phyloP scores from a whole-genome alignment of 2,888 invertebrate genomes.

The Heteropelma amictum region DNA sequence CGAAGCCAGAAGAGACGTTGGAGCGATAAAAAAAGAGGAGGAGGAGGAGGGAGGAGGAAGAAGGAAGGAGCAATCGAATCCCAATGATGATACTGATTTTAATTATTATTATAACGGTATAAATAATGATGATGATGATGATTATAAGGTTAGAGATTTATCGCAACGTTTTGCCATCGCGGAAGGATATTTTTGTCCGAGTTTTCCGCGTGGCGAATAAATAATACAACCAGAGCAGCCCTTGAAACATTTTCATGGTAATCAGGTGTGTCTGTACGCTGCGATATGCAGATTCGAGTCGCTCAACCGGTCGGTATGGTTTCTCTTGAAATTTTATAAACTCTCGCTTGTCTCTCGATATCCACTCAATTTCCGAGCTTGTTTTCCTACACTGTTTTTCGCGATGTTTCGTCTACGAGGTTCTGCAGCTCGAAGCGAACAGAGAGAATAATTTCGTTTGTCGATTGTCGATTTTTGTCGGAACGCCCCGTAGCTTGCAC shows the following conservation, averaged over 20 bases:
- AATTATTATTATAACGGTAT: slow-evolving; percentile 16
- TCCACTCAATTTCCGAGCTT: slow-evolving; percentile 19
- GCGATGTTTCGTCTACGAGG: neutral
- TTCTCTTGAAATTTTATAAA: slow-evolving; percentile 42
- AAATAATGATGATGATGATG: neutral
- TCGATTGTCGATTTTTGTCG: neutral
- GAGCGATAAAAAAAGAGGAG: slow-evolving; percentile 31
- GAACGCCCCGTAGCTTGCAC: neutral
- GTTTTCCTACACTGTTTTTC: slow-evolving; percentile 18
- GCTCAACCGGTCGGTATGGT: slow-evolving; percentile 30
- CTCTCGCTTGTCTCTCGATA: slow-evolving; percentile 37
- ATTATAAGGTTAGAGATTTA: slow-evolving; percentile 10
- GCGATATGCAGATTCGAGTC: slow-evolving; percentile 47
- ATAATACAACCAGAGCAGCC: too few relatives aligned
- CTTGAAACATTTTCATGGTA: slow-evolving; percentile 43
- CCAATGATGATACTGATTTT: neutral
- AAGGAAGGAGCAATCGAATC: slow-evolving; percentile 6
- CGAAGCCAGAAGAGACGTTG: slow-evolving; percentile 17
- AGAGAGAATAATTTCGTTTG: neutral
- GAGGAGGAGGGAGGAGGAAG: too few relatives aligned
- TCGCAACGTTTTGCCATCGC: slow-evolving; percentile 22
- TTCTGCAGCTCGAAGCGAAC: neutral
- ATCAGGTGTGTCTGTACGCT: slow-evolving; percentile 25
- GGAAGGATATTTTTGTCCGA: slow-evolving; percentile 25
- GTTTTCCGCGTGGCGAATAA: too few relatives aligned